Evolutionary conservation across 2,888 invertebrate genomes (phyloP).

Genomic region (Trichopoda pennipes): DNA sequence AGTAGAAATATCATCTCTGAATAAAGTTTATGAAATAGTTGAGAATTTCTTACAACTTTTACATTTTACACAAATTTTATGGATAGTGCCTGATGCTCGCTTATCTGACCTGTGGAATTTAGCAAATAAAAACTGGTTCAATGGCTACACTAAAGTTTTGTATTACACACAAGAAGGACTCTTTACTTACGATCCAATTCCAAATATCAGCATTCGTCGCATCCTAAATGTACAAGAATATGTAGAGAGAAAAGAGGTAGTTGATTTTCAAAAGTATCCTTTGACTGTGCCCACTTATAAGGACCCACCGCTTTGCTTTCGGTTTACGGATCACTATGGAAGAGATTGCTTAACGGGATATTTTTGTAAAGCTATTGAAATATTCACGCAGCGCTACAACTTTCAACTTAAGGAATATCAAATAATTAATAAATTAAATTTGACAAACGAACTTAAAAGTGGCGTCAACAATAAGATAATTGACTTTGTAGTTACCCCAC

Average conservation of each 20-base stretch:
- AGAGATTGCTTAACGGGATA: constrained; percentile 5
- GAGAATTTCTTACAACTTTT: neutral
- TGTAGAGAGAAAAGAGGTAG: neutral
- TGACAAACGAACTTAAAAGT: too few relatives aligned
- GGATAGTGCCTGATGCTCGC: neutral
- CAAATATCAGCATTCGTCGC: neutral
- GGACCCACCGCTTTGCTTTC: constrained; percentile 18
- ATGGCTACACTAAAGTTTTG: neutral
- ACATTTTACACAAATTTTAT: neutral
- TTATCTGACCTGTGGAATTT: neutral
- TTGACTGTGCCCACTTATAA: neutral
- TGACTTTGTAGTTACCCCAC: too few relatives aligned
- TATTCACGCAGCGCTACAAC: constrained; percentile 36
- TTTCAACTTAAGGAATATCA: neutral
- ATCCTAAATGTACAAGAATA: neutral
- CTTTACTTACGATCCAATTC: constrained; percentile 29
- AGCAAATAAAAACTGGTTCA: neutral
- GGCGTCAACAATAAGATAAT: too few relatives aligned
- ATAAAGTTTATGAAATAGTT: neutral
- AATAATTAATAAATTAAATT: neutral
- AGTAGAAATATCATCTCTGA: too few relatives aligned
- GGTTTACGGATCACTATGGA: neutral
- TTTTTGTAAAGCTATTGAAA: constrained; percentile 15
- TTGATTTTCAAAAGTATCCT: constrained; percentile 29
- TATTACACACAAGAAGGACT: neutral